Evolutionary conservation across 2,797 vertebrate genomes (phyloP), one percentile per base, ranked within the genome.

Genomic region (Pipistrellus pipistrellus): DNA sequence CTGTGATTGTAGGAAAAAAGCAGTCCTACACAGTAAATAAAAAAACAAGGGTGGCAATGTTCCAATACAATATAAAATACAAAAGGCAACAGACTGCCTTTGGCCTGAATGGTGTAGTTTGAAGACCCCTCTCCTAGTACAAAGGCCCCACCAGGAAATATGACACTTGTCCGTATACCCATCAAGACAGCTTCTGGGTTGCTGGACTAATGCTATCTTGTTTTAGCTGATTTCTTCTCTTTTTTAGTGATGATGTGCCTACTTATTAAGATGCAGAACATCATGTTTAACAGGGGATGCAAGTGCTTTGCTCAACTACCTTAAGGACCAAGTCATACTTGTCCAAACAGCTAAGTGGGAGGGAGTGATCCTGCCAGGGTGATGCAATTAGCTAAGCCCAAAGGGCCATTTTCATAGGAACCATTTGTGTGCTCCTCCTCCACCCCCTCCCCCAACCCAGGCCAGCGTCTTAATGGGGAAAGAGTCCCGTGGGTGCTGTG

Each of bases 71-170:
- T 27, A 86, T 83, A 93, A 84, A 88, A 84, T 30, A 91, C n/a
- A 89, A 68, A 97, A 93, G 80, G 44, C 30, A 85, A 35, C 32
- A 80, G n/a, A 44, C 64, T 84, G 59, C 3, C 82, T 87, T 96
- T 88, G 27, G 66, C 55, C 84, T 62, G 62, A 85, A 62, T 48
- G 55, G 51, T 94, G 2, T 44, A 90, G 25, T 87, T 86, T 94
- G 68, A 86, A 64, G 64, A 92, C 57, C 64, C 41, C 59, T 69
- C 35, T 91, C 86, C 68, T 53, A 88, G 2, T 64, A 88, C 76
- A 88, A 88, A 69, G 23, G 20, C 8, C 66, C 85, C 83, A 85
- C 75, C 44, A 84, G 85, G 62, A 78, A 87, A 92, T 68, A 84
- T 10, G 57, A 64, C 14, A 57, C 38, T 90, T 90, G 66, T n/a